Evolutionary conservation across 2,113 vertebrate genomes (phyloP).

Genomic region (Mustela nigripes): DNA sequence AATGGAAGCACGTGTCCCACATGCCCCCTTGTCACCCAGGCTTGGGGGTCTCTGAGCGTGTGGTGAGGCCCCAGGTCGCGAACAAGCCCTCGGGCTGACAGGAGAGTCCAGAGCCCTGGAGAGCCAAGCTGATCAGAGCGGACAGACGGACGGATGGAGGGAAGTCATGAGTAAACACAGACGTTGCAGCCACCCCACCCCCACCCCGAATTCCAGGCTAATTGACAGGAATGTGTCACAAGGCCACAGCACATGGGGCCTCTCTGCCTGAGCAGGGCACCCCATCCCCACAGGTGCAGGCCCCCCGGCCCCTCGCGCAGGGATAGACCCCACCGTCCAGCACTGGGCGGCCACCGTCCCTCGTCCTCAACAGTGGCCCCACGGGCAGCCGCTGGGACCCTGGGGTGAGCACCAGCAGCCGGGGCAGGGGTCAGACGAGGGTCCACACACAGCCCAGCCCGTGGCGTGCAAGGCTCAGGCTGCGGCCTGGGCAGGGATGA

Average conservation of each 20-base stretch:
- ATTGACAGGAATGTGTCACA: accelerated
- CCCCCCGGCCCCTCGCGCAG: background rate
- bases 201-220: background rate
- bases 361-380: background rate
- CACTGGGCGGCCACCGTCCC: background rate
- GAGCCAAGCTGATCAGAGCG: background rate
- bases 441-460: background rate
- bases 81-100: background rate
- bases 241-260: background rate
- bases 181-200: accelerated
- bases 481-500: background rate
- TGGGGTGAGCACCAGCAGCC: too few relatives aligned
- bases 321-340: background rate
- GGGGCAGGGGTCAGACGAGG: background rate
- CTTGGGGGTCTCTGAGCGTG: too few relatives aligned
- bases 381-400: background rate
- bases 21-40: too few relatives aligned
- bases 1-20: too few relatives aligned
- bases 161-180: background rate
- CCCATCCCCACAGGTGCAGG: too few relatives aligned
- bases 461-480: background rate
- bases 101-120: background rate
- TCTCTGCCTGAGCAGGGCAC: background rate
- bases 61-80: background rate
- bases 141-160: accelerated